Conservation (phyloP, 1,140 invertebrate species). For the Triops longicaudatus region DNA sequence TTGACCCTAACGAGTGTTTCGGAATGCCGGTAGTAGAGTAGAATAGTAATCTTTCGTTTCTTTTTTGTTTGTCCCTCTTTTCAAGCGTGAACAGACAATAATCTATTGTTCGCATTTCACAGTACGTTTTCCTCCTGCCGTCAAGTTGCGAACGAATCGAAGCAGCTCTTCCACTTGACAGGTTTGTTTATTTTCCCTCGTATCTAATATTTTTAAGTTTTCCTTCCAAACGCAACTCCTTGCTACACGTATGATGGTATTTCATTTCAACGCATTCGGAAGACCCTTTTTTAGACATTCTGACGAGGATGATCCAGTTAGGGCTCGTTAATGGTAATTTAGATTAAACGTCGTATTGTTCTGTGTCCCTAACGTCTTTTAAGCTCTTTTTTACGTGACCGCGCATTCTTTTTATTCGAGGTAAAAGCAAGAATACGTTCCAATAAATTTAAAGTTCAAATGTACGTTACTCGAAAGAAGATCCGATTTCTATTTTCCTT, state of each 20-base stretch:
- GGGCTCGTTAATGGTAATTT: neutral
- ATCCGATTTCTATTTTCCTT: neutral
- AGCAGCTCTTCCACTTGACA: neutral
- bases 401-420: neutral
- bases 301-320: neutral
- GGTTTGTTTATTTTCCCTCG: neutral
- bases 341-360: conserved; percentile 8
- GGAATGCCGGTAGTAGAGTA: neutral
- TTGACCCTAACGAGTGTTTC: too few relatives aligned
- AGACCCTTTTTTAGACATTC: too few relatives aligned
- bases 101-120: conserved; percentile 14
- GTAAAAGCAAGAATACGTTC: neutral
- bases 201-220: neutral
- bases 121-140: neutral
- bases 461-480: neutral
- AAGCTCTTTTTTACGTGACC: neutral
- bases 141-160: neutral
- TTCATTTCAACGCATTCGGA: too few relatives aligned
- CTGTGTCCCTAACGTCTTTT: neutral
- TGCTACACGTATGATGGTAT: too few relatives aligned
- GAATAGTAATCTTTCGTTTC: neutral
- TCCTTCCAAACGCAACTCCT: too few relatives aligned
- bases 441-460: neutral
- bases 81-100: conserved; percentile 10
- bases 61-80: neutral